Conservation (phyloP, 2,888 invertebrate species). For the Oxyscelio sp. region DNA sequence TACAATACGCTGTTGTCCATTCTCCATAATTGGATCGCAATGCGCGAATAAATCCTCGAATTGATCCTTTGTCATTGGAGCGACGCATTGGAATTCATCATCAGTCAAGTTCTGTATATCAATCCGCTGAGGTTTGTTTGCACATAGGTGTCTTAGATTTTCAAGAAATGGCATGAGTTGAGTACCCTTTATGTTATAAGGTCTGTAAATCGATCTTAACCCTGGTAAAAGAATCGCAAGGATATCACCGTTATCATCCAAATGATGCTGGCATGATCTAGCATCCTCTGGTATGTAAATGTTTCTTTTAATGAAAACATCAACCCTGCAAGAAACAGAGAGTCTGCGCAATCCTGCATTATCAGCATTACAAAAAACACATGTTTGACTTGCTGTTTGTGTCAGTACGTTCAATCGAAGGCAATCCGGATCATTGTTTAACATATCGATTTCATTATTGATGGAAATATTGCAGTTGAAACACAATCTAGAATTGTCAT, state of each 20-base stretch:
- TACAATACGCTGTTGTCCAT: constrained; percentile 26
- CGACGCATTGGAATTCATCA: constrained; percentile 55
- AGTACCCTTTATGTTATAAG: not conserved
- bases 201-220: not conserved
- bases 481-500: constrained; percentile 21
- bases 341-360: constrained; percentile 11
- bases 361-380: not conserved
- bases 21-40: constrained; percentile 35
- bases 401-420: not conserved
- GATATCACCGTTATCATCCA: constrained; percentile 3
- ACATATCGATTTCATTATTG: not conserved
- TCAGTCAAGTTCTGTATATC: constrained; percentile 44
- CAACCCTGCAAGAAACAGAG: constrained; percentile 2
- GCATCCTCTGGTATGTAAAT: constrained; percentile 22
- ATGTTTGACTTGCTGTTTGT: too few relatives aligned
- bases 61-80: constrained; percentile 48
- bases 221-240: constrained; percentile 16
- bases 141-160: not conserved
- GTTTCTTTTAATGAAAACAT: constrained; percentile 25
- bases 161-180: too few relatives aligned
- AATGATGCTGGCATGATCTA: constrained; percentile 37
- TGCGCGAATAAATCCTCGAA: constrained; percentile 26
- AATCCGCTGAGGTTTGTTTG: constrained; percentile 9
- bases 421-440: constrained; percentile 15
- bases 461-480: constrained; percentile 19